Evolutionary conservation across 2,888 invertebrate species (phyloP), one percentile per base, ranked within the genome.

Genomic region (Xiphydria camelus): DNA sequence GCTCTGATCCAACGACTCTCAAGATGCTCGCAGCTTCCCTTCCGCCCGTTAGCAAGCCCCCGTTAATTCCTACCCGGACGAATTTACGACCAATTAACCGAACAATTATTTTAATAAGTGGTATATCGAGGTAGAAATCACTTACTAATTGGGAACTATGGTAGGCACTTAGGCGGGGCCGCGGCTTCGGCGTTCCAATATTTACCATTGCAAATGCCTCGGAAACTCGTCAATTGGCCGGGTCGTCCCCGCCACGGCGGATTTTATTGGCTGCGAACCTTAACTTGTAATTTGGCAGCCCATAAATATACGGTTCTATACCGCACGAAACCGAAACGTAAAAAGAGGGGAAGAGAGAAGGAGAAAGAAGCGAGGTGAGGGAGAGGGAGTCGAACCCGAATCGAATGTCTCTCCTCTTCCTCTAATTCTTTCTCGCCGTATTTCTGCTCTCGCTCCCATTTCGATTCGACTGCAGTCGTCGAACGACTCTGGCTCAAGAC

Each of bases 41-140:
- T n/a, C n/a, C n/a, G n/a, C n/a, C n/a, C n/a, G n/a, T n/a, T n/a
- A n/a, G n/a, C n/a, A 41, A 33, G 41, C 32, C 41, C 33, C 33
- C 33, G 41, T 18, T 17, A 22, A 14, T 32, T 21, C 38, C 43
- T 15, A 31, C 21, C 43, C 43, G 22, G 43, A 44, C 43, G 38
- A 44, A 44, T 44, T 44, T 44, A 44, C 32, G 43, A 44, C 43
- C 43, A 44, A 44, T 44, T 44, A 44, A 44, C 43, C 43, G 37
- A 44, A 44, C 43, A 44, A 44, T 44, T 44, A 44, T 44, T 44
- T 44, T 44, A 44, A 44, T 44, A 44, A 44, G 43, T 44, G 43
- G 43, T 44, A 44, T 44, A 44, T 44, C 43, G 43, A 44, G 29
- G 29, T 37, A 44, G 43, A 37, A 44, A 44, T 44, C 43, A 37